Evolutionary conservation across 2,888 invertebrate species (phyloP), one percentile per base, ranked within the genome.

Genomic region (Brachyopa scutellaris): DNA sequence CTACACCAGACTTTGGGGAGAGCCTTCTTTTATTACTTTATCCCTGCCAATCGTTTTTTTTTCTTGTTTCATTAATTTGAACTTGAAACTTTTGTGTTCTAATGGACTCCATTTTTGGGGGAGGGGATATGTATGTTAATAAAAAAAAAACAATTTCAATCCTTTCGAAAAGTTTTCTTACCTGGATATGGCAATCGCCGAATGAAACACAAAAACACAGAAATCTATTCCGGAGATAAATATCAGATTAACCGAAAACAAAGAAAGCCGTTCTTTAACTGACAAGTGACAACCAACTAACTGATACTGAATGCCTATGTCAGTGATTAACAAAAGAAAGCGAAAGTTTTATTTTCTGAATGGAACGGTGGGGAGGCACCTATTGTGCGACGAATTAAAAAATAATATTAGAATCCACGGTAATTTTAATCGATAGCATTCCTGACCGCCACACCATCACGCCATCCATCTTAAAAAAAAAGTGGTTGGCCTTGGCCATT

Each of bases 171-270:
- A 36, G 11, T 8, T 15, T 38, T 15, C 38, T 38, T 38, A 38
- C 38, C 15, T 38, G 15, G n/a, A 15, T 1, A 7, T 8, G 38
- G 15, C 13, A 38, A 15, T 15, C 13, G 7, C 38, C 36, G 36
- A 36, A 13, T 6, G 15, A 38, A 13, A 8, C 15, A n/a, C 11
- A 17, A 19, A 11, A 7, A 31, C 29, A 13, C 21, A 2, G 15
- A 59, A 67, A 15, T 42, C 23, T 8, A 42, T 45, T 15, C 57
- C 69, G 36, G 47, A 47, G 45, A 13, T 47, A n/a, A 19, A 7
- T 69, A 47, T 47, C 57, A 47, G 47, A 23, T 55, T 53, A 9
- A 31, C 13, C 9, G 38, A 13, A 5, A 26, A 40, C 23, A 57
- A 51, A 40, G 15, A 7, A 38, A 26, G 26, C n/a, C 51, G 19